A percentile compares a stretch with the other conserved stretches of the same genome.
Evolutionary conservation across 2,113 vertebrate species (phyloP).

Genomic region (Anoplopoma fimbria): DNA sequence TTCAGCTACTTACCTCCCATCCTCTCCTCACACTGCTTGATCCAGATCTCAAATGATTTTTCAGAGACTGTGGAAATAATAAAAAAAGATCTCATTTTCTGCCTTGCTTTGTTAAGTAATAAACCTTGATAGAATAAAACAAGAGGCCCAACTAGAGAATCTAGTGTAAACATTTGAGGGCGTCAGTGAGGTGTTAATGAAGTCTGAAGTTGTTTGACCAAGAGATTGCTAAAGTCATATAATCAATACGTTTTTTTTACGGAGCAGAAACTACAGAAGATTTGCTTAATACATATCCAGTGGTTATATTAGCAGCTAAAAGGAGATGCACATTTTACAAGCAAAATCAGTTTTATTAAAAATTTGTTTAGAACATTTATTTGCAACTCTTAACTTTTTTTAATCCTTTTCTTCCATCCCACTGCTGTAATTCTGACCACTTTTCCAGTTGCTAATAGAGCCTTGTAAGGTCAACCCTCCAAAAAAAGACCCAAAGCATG

Average conservation of each 20-base stretch:
- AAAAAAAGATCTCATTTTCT: neutral
- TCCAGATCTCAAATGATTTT: conserved; percentile 88
- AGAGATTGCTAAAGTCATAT: neutral
- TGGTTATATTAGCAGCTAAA: neutral
- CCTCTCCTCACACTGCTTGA: conserved; percentile 90
- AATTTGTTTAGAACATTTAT: neutral
- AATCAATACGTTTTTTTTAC: conserved; percentile 1
- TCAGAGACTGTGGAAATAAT: conserved; percentile 83
- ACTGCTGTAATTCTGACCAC: neutral
- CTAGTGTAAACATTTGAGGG: neutral
- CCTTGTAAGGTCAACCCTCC: neutral
- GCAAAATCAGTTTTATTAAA: neutral
- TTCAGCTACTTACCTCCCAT: conserved; percentile 85
- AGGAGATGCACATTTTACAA: neutral
- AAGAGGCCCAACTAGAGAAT: neutral
- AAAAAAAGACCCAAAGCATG: neutral
- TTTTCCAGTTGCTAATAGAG: neutral
- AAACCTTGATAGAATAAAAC: neutral
- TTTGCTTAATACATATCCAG: no score
- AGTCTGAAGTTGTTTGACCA: neutral
- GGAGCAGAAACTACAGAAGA: neutral
- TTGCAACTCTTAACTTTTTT: neutral
- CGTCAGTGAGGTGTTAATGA: neutral
- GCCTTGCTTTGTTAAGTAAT: neutral
- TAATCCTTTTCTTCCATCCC: neutral